A percentile compares a stretch with the other conserved stretches of the same genome.
phyloP scores from a whole-genome alignment of 2,113 vertebrate species.

The Dicerorhinus sumatrensis region DNA sequence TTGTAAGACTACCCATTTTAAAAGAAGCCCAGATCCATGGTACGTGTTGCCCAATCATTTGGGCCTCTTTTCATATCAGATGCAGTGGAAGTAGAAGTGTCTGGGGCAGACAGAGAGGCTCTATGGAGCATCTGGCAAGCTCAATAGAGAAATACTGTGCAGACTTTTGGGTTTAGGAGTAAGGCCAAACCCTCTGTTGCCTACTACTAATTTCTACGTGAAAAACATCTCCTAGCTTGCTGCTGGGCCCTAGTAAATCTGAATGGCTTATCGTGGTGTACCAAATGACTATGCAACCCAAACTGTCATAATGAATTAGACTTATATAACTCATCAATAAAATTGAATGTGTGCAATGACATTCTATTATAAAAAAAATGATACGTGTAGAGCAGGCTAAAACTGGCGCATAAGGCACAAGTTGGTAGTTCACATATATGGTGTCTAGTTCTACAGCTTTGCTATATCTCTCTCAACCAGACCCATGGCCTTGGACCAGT shows the following conservation, averaged over 20 bases:
- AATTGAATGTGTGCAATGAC: background rate
- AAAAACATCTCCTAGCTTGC: background rate
- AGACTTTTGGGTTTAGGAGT: background rate
- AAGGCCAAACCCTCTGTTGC: background rate
- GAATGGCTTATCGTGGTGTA: background rate
- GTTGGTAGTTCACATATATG: background rate
- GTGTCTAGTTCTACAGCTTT: background rate
- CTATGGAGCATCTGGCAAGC: background rate
- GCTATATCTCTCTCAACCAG: background rate
- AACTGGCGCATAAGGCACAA: background rate
- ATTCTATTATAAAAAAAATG: background rate
- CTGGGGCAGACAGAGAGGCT: background rate
- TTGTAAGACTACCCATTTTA: background rate
- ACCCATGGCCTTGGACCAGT: background rate
- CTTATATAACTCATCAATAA: background rate
- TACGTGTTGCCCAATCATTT: background rate
- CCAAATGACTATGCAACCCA: background rate
- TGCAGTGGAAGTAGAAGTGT: background rate
- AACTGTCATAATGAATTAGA: background rate
- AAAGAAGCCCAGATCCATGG: background rate
- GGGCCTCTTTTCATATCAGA: background rate
- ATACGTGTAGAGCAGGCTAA: background rate
- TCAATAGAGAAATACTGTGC: background rate
- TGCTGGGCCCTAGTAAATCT: background rate
- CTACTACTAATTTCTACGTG: background rate